Base-by-base conservation (phyloP, 2,888 invertebrate species). In the Acanthosepion esculentum region DNA sequence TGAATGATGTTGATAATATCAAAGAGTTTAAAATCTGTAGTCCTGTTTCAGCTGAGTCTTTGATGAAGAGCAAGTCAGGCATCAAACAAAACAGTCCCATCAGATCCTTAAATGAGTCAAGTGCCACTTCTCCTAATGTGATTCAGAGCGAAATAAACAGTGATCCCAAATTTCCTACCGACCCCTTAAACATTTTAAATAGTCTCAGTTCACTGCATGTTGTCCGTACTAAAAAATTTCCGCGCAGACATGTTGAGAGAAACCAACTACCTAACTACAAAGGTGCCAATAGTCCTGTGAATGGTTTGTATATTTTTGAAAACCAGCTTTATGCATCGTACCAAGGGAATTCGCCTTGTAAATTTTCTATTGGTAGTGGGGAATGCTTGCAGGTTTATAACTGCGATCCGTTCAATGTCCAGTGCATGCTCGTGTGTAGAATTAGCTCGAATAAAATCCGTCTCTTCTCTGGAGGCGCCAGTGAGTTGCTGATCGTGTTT, bases 261-360 rank as follows among this genome's bases (percentile, higher is more conserved):
- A 78, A 23, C n/a, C n/a, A 78, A 78, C 78, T 78, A 33, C 78
- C 33, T 15, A 78, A 33, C 3, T 94, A 15, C 29, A 94, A 64
- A 64, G 59, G 94, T 18, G 53, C 33, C 23, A 48, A 41, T 0
- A 55, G 26, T 23, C 94, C 94, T 33, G 94, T 94, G 6, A 94
- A 53, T 29, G 48, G 59, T 3, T 48, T 53, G n/a, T 48, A 33
- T 20, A 12, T 94, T 33, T 94, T 94, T 94, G 59, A 59, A 33
- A 33, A 33, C 23, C 33, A 94, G 12, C 94, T 94, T 20, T 94
- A 94, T n/a, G 94, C 48, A 20, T 94, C 59, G 7, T 94, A 94
- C 26, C 94, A 94, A 23, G 94, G 94, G 29, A 48, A 59, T 18
- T 55, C 59, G 5, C 94, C 94, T 12, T 29, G 33, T n/a, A 94